Evolutionary conservation across 2,888 invertebrate species (phyloP), one percentile per base, ranked within the genome.

Genomic region (Carpatolechia fugitivella): DNA sequence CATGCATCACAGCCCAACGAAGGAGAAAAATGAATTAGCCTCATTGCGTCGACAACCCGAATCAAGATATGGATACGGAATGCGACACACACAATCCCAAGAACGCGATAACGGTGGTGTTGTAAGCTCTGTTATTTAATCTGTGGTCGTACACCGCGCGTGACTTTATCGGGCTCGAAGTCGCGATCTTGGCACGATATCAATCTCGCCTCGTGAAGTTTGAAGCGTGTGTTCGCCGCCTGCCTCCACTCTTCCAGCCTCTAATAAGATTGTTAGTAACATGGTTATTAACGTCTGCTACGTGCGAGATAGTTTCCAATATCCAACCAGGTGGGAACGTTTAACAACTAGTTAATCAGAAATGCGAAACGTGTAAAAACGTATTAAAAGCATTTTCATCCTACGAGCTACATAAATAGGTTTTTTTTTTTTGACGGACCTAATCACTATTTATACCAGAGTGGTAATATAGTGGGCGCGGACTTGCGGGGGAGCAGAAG

Each of bases 121-220:
- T 31, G 47, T 47, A 30, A 16, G 47, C 31, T 31, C 30, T 35
- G 16, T 35, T 30, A 49, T 49, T 48, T 35, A 49, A 49, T 49
- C 35, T 49, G 49, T n/a, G 38, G 20, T 41, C 48, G 56, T 29
- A 41, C 24, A 46, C 35, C 31, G 40, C 48, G 24, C 38, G 20
- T 31, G 31, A 41, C 38, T 51, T 46, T 52, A 56, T 56, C 55
- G 38, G 33, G 35, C 20, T 3, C 8, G 30, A 14, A 44, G 33
- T 40, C 33, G 41, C 41, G 53, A 56, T 53, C 53, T 44, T 33
- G 20, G 18, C 40, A 11, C 29, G 56, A 53, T 56, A 56, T 56
- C 56, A 56, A 56, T 50, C 49, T 49, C 20, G 5, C 35, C 7
- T 24, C 29, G 29, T 24, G 7, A 50, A 50, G 20, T 5, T 50